Percentiles rank a stretch among this genome's conserved stretches.
These are phyloP conservation scores for Drosophila arawakana DNA, from an alignment of 1,140 invertebrate species.

Conservation along the genomic window DNA sequence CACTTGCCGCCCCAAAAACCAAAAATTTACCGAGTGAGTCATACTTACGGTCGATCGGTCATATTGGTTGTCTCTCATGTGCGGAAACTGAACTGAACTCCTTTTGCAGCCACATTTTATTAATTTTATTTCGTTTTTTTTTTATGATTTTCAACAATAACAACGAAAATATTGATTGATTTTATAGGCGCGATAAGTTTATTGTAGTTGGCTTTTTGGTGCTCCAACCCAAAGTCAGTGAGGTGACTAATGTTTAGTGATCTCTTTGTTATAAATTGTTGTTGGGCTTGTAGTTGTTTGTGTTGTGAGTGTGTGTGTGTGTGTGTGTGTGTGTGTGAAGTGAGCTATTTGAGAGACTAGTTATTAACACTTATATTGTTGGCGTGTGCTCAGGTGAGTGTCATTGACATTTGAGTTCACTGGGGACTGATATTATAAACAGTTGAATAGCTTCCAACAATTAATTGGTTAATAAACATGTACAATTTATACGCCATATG, in stretches of 20 bases:
- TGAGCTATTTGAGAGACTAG: constrained; percentile 52
- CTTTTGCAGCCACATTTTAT: constrained; percentile 67
- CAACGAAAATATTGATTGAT: constrained; percentile 65
- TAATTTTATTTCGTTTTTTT: constrained; percentile 47
- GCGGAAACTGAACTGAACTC: constrained; percentile 67
- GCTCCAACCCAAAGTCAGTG: constrained; percentile 37
- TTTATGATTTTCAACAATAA: constrained; percentile 37
- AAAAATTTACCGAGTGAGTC: constrained; percentile 49
- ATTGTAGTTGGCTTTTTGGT: constrained; percentile 55
- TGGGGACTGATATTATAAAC: background rate
- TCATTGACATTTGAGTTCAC: constrained; percentile 61
- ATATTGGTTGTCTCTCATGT: constrained; percentile 46
- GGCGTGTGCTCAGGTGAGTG: constrained; percentile 41
- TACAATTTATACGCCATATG: constrained; percentile 19
- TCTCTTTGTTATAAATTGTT: constrained; percentile 65
- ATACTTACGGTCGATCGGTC: constrained; percentile 33
- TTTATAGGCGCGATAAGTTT: constrained; percentile 80
- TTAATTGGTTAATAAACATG: constrained; percentile 32
- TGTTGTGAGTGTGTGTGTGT: background rate
- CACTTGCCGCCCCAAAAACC: constrained; percentile 56
- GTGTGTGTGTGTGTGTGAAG: constrained; percentile 12
- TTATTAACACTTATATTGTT: constrained; percentile 68
- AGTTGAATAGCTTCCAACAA: constrained; percentile 4
- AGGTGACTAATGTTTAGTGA: constrained; percentile 74
- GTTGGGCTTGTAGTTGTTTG: background rate